A percentile compares a stretch with the other conserved stretches of the same genome.
Conservation (phyloP, 2,113 vertebrate genomes). For the Cercocebus atys region DNA sequence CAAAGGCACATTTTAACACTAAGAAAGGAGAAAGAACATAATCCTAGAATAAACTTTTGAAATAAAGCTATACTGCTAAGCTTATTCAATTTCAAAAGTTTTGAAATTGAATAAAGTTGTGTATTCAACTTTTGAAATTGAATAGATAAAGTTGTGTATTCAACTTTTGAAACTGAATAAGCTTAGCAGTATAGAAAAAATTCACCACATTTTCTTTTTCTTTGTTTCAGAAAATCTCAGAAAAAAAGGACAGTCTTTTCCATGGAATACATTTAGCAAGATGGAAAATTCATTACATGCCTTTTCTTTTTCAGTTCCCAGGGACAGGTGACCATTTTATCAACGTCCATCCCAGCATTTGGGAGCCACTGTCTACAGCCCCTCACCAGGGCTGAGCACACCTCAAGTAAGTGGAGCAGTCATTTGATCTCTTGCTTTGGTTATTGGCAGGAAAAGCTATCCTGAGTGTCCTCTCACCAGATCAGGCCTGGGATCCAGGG, state of each 20-base stretch:
- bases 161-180: no score
- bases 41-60: not conserved
- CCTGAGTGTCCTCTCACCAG: not conserved
- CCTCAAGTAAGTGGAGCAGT: accelerated
- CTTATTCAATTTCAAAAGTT: no score
- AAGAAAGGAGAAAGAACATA: not conserved
- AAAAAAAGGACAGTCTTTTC: not conserved
- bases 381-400: not conserved
- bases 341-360: not conserved
- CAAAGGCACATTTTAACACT: not conserved
- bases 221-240: constrained; percentile 11
- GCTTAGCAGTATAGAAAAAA: not conserved
- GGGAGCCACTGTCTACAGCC: not conserved
- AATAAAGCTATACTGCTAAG: no score
- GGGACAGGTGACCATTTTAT: not conserved
- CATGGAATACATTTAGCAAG: not conserved
- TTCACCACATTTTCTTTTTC: not conserved
- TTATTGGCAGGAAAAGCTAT: not conserved
- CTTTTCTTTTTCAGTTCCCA: not conserved
- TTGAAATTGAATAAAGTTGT: no score
- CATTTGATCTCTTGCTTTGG: not conserved
- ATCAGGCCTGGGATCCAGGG: not conserved
- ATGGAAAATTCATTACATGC: not conserved
- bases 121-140: no score
- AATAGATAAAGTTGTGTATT: no score